Evolutionary conservation across 1,140 invertebrate species (phyloP), one percentile per base, ranked within the genome.

Genomic region (Nasonia longicornis): DNA sequence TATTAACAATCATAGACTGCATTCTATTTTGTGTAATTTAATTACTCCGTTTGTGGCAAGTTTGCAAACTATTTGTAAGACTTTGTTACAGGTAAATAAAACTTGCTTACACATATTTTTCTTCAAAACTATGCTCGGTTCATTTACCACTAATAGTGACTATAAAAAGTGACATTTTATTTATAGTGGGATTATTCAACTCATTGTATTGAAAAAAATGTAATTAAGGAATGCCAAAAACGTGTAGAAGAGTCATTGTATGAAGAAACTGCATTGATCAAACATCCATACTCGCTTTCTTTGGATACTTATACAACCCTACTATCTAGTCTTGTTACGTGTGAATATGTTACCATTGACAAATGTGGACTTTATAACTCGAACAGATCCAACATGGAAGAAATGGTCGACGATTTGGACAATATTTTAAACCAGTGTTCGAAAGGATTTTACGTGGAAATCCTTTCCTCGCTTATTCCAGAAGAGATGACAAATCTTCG

Each of bases 31-130:
- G 10, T 86, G 87, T 48, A 92, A 92, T 86, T 84, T 92, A 67
- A 80, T 92, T 45, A 84, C 90, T 80, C 92, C 92, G 29, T 93
- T 92, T 85, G 76, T 92, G 38, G 89, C 88, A 48, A 89, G 90
- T 67, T 87, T 92, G 80, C 88, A 89, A 76, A 82, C 89, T 66
- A 88, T 91, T 2, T 90, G 89, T 79, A 83, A 82, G 10, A 82
- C 88, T 42, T 75, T 93, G 31, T 84, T 85, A 45, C 82, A 89
- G 85, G 92, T 92, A 87, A 89, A 84, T 87, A 83, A 85, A 84
- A 64, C 48, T 67, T 74, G 7, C 7, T 58, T n/a, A 14, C 45
- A 48, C 20, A 79, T 45, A 38, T 64, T 42, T 63, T 77, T 42
- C 38, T 42, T 42, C 7, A 42, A 42, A 42, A 42, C 6, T 42